Conservation (phyloP, 92 coral and sea anemone genomes). For the Parazoanthus atlanticus region DNA sequence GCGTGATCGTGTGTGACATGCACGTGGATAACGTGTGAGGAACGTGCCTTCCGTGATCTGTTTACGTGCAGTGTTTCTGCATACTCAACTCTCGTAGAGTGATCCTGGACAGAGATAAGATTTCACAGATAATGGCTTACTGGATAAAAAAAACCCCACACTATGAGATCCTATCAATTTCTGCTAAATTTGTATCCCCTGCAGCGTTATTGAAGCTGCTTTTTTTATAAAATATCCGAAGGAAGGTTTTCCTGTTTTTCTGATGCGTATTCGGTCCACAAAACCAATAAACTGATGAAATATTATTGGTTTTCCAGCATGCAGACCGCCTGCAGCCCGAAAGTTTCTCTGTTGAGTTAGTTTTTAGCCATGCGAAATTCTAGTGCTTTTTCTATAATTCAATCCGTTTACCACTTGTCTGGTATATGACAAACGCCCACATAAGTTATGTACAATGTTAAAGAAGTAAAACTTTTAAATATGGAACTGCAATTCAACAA, state of each 20-base stretch:
- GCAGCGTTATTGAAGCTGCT: background rate
- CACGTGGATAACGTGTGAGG: background rate
- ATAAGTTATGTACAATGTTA: background rate
- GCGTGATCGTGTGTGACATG: background rate
- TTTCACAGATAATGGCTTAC: background rate
- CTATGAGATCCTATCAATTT: no score
- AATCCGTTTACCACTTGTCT: no score
- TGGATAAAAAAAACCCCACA: background rate
- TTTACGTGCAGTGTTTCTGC: background rate
- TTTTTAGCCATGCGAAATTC: no score
- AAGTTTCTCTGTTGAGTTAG: no score
- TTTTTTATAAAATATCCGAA: no score
- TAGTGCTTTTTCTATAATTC: no score
- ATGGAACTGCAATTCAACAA: background rate
- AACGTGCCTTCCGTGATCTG: background rate
- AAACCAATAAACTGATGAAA: no score
- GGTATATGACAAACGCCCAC: no score
- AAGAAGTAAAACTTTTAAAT: background rate
- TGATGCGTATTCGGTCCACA: no score
- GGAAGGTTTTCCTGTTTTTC: background rate
- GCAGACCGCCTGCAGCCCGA: no score
- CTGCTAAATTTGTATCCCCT: background rate
- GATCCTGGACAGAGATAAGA: background rate
- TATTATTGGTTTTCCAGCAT: no score
- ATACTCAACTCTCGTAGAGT: background rate